phyloP scores from a whole-genome alignment of 2,888 invertebrate genomes.

The Julus scanicus region DNA sequence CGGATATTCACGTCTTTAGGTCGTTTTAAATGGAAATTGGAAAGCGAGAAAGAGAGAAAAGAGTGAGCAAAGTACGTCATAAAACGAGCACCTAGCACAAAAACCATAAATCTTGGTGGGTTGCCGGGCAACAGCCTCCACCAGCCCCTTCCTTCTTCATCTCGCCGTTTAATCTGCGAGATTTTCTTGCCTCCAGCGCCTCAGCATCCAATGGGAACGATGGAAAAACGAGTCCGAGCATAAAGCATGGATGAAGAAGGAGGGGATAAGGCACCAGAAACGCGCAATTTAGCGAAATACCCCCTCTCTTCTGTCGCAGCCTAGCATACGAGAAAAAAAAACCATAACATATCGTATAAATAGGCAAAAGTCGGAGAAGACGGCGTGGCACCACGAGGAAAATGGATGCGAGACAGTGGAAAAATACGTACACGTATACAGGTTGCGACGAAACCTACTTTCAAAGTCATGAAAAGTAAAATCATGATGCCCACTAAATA shows the following conservation, averaged over 20 bases:
- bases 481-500: too few species aligned
- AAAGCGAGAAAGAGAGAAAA: neutral
- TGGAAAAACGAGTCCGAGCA: neutral
- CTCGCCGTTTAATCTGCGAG: conserved; percentile 5
- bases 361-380: neutral
- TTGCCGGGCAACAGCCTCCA: conserved; percentile 4
- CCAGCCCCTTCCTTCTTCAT: conserved; percentile 17
- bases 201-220: neutral
- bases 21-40: neutral
- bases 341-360: neutral
- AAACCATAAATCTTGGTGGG: conserved; percentile 27
- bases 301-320: neutral
- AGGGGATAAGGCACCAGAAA: conserved; percentile 1
- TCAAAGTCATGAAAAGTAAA: too few species aligned
- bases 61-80: conserved; percentile 22
- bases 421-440: neutral
- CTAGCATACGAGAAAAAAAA: neutral
- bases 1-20: neutral
- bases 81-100: conserved; percentile 34
- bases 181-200: conserved; percentile 18
- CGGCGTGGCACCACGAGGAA: conserved; percentile 2
- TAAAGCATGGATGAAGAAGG: conserved; percentile 20
- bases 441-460: neutral
- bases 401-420: neutral
- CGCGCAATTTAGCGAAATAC: conserved; percentile 3